Percentiles rank a stretch among this genome's conserved stretches.
Conservation (phyloP, 2,888 invertebrate genomes). For the Entomobrya proxima region DNA sequence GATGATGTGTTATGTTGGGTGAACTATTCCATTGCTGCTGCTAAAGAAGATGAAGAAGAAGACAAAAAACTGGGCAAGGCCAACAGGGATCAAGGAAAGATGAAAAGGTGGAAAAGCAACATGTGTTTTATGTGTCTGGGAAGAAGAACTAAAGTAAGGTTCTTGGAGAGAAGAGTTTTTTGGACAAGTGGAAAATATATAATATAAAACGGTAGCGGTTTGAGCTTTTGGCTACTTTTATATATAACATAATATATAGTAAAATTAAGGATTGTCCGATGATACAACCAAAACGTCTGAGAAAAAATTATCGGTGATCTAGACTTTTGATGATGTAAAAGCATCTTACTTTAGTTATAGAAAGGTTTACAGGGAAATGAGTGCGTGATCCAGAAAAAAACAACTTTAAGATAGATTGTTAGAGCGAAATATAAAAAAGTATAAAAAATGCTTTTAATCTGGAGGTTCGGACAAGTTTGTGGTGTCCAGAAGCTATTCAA, state of each 20-base stretch:
- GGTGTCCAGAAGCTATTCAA: slow-evolving; percentile 4
- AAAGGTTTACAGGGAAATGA: too few species aligned
- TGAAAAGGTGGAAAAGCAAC: slow-evolving; percentile 16
- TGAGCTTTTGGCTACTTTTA: too few species aligned
- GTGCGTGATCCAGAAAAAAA: too few species aligned
- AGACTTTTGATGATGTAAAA: too few species aligned
- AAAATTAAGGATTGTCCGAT: too few species aligned
- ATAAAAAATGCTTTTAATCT: too few species aligned
- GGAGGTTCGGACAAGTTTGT: not conserved
- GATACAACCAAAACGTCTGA: too few species aligned
- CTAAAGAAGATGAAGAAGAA: slow-evolving; percentile 31
- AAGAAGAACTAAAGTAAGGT: slow-evolving; percentile 7
- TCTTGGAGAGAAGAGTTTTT: not conserved
- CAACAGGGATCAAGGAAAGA: slow-evolving; percentile 50
- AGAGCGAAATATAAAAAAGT: too few species aligned
- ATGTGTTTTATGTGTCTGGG: slow-evolving; percentile 52
- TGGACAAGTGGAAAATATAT: slow-evolving; percentile 13
- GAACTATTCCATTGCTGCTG: slow-evolving; percentile 75
- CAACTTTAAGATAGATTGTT: too few species aligned
- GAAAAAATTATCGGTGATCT: too few species aligned
- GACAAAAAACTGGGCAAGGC: slow-evolving; percentile 71
- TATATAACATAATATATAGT: too few species aligned
- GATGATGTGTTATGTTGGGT: slow-evolving; percentile 69
- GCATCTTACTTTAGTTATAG: too few species aligned
- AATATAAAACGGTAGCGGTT: slow-evolving; percentile 12